Evolutionary conservation across 2,797 vertebrate genomes (phyloP).

Genomic region (Bradypodion ventrale): DNA sequence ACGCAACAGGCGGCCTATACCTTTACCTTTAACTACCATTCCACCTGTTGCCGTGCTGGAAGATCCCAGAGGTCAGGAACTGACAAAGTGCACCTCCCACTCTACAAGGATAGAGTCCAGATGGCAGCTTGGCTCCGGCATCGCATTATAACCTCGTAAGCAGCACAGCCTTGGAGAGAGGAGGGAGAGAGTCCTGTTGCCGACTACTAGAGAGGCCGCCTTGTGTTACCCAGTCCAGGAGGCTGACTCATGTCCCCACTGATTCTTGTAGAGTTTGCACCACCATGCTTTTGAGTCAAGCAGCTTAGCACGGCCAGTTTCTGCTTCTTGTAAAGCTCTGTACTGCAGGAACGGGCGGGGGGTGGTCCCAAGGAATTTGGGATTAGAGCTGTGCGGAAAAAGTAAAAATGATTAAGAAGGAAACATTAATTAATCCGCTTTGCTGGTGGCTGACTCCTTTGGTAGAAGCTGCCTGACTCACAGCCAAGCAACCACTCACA

Average conservation of each 20-base stretch:
- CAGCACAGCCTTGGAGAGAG: not conserved
- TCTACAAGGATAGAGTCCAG: slow-evolving; percentile 22
- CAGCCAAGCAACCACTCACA: slow-evolving; percentile 18
- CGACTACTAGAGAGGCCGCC: not conserved
- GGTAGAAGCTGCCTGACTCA: slow-evolving; percentile 21
- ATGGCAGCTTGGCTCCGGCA: not conserved
- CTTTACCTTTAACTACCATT: slow-evolving; percentile 24
- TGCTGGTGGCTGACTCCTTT: slow-evolving; percentile 30
- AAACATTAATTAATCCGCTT: slow-evolving; percentile 40
- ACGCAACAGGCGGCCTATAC: no score
- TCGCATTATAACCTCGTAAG: slow-evolving; percentile 1
- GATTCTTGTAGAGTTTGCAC: not conserved
- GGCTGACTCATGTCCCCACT: not conserved
- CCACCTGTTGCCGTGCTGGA: not conserved
- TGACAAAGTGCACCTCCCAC: slow-evolving; percentile 2
- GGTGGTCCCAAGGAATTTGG: not conserved
- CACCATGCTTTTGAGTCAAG: not conserved
- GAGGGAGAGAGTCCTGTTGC: no score
- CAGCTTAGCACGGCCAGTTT: not conserved
- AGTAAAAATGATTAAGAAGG: slow-evolving; percentile 30
- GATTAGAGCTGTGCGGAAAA: slow-evolving; percentile 24
- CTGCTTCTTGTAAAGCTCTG: slow-evolving; percentile 2
- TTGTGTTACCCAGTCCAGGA: not conserved
- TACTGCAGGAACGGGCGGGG: not conserved
- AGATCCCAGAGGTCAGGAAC: not conserved